A percentile compares a stretch with the other conserved stretches of the same genome.
Conservation (phyloP, 2,113 vertebrate genomes). For the Pollimyrus isidori region DNA sequence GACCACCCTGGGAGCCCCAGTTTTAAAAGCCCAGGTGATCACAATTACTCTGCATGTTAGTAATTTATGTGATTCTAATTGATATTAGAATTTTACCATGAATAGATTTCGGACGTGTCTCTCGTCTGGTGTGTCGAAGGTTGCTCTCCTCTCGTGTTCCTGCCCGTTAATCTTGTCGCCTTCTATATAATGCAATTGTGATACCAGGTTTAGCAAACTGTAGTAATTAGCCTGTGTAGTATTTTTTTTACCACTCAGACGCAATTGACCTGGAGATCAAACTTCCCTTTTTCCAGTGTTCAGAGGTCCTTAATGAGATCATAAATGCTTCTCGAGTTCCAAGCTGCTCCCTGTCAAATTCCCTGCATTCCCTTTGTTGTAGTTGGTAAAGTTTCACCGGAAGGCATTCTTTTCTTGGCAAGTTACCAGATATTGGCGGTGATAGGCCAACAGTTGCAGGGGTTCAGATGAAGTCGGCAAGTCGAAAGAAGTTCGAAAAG, state of each 20-base stretch:
- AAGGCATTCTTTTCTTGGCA: not conserved
- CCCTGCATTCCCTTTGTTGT: not conserved
- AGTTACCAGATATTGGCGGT: not conserved
- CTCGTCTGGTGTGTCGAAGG: not conserved
- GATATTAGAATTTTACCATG: slow-evolving; percentile 8
- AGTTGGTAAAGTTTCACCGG: not conserved
- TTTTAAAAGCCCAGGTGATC: slow-evolving; percentile 41
- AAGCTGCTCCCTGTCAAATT: not conserved
- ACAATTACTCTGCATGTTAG: slow-evolving; percentile 43
- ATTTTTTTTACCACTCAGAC: not conserved
- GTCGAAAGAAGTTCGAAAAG: not conserved
- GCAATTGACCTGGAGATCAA: not conserved
- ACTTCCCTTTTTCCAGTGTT: not conserved
- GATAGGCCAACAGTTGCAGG: not conserved
- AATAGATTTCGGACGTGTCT: slow-evolving; percentile 16
- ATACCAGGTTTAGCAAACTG: not conserved
- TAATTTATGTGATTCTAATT: slow-evolving; percentile 26
- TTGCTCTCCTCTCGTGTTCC: not conserved
- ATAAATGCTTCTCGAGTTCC: not conserved
- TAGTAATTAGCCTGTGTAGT: not conserved
- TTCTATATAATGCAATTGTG: not conserved
- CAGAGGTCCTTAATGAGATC: not conserved
- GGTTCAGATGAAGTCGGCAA: not conserved
- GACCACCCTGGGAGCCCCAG: slow-evolving; percentile 47
- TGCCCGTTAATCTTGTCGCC: not conserved